Conservation (phyloP, 2,888 invertebrate genomes). For the Ditula angustiorana region DNA sequence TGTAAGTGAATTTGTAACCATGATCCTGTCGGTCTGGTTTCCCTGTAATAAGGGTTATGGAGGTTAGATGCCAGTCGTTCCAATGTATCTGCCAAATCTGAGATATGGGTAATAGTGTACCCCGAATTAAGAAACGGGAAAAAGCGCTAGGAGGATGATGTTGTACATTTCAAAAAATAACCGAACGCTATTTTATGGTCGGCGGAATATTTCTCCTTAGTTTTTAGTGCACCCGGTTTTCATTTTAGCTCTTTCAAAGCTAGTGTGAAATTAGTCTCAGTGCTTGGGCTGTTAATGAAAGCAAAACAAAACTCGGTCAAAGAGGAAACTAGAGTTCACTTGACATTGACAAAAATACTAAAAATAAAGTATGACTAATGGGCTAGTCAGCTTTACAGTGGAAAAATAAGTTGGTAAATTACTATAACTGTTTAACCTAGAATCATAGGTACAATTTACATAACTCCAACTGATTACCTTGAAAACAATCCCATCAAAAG, state of each 20-base stretch:
- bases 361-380: conserved; percentile 15
- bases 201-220: conserved; percentile 45
- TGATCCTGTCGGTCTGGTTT: too few relatives aligned
- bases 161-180: too few relatives aligned
- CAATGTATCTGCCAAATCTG: too few relatives aligned
- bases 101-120: too few relatives aligned
- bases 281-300: conserved; percentile 36
- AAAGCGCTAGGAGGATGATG: too few relatives aligned
- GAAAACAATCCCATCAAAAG: not conserved
- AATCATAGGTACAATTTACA: too few relatives aligned
- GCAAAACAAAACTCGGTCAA: conserved; percentile 52
- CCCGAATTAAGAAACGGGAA: too few relatives aligned
- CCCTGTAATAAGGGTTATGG: too few relatives aligned
- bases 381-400: conserved; percentile 10
- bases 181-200: conserved; percentile 44
- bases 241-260: conserved; percentile 61
- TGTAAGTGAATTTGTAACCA: too few relatives aligned
- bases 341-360: conserved; percentile 16
- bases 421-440: not conserved
- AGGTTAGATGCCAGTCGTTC: too few relatives aligned
- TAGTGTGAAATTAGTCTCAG: conserved; percentile 60
- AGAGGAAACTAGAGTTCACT: conserved; percentile 38
- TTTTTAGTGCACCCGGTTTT: conserved; percentile 51
- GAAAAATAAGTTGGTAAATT: not conserved
- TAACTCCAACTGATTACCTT: not conserved